phyloP scores from a whole-genome alignment of 1,140 invertebrate genomes.

The Dreissena polymorpha region DNA sequence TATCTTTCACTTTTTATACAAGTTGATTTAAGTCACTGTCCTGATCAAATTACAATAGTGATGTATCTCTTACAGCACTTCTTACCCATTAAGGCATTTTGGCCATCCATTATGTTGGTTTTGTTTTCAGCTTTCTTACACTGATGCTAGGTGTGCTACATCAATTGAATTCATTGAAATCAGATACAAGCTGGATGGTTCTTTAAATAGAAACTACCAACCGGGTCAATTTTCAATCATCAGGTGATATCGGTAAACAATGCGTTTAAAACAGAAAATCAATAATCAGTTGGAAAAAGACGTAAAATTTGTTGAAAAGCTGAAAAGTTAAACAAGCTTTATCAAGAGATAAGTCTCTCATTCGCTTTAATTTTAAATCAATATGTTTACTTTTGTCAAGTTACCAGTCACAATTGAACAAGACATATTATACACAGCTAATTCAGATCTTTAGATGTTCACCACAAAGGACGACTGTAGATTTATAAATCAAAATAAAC shows the following conservation, averaged over 20 bases:
- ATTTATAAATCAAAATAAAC: no score
- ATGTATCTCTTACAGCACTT: not conserved
- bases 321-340: slow-evolving; percentile 8
- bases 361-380: slow-evolving; percentile 2
- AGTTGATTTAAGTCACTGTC: not conserved
- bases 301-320: slow-evolving; percentile 10
- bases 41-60: not conserved
- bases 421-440: no score
- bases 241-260: slow-evolving; percentile 7
- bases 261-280: not conserved
- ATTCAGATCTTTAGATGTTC: no score
- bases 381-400: slow-evolving; percentile 8
- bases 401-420: not conserved
- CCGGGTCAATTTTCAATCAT: not conserved
- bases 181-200: not conserved
- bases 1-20: no score
- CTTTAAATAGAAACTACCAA: slow-evolving; percentile 5
- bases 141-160: not conserved
- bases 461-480: no score
- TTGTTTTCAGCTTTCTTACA: no score
- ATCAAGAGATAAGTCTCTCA: not conserved
- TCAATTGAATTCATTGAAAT: slow-evolving; percentile 13
- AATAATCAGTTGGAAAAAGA: slow-evolving; percentile 2
- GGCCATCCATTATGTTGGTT: no score
- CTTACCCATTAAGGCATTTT: not conserved